Conservation (phyloP, 1,140 invertebrate genomes). For the Sinonovacula constricta region DNA sequence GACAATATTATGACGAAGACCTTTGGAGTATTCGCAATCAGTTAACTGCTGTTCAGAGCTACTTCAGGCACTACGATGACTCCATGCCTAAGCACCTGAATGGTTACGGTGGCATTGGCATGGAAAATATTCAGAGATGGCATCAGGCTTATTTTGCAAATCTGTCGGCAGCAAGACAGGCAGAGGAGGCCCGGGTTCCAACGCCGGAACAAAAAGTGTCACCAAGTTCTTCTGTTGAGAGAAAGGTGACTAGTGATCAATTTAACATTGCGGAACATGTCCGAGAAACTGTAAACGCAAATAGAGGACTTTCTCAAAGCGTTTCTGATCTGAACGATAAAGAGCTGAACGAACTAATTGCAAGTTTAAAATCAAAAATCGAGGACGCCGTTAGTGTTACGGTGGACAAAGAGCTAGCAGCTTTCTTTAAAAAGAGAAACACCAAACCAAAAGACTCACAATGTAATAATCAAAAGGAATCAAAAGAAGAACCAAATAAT, state of each 20-base stretch:
- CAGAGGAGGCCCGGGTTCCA: conserved; percentile 42
- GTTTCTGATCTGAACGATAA: conserved; percentile 73
- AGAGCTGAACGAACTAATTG: conserved; percentile 91
- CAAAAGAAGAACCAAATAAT: conserved; percentile 49
- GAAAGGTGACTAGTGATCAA: conserved; percentile 37
- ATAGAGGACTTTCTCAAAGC: conserved; percentile 43
- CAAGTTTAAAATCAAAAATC: conserved; percentile 87
- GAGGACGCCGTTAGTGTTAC: conserved; percentile 83
- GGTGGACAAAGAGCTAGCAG: conserved; percentile 76
- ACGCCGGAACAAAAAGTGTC: conserved; percentile 19
- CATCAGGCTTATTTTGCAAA: conserved; percentile 52
- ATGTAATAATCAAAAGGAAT: neutral
- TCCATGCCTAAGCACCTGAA: conserved; percentile 75
- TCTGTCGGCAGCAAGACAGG: conserved; percentile 22
- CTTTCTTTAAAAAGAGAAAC: conserved; percentile 51
- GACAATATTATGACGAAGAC: conserved; percentile 87
- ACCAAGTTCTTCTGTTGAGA: conserved; percentile 28
- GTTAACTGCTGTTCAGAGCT: conserved; percentile 93
- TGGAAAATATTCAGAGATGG: conserved; percentile 51
- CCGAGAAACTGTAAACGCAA: conserved; percentile 34
- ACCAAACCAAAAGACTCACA: conserved; percentile 23
- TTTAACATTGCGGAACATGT: conserved; percentile 51
- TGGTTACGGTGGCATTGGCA: conserved; percentile 42
- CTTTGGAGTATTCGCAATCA: conserved; percentile 92
- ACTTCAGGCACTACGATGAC: conserved; percentile 89